Conservation (phyloP, 37 sponge, comb jelly and placozoan genomes). For the Petrosia ficiformis region DNA sequence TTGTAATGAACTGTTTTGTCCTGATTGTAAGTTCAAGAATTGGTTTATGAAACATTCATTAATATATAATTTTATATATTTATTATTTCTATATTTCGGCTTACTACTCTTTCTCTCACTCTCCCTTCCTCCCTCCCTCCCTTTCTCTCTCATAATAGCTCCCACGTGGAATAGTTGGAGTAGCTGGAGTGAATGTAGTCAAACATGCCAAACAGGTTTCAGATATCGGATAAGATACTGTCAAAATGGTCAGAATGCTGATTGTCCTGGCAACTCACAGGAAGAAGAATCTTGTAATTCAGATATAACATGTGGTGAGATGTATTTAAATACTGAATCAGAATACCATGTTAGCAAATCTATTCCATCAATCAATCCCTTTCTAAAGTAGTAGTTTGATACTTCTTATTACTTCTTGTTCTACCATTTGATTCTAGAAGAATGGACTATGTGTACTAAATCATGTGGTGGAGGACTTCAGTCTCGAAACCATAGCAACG, state of each 20-base stretch:
- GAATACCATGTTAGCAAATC: too few relatives aligned
- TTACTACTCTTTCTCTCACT: too few relatives aligned
- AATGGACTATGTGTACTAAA: constrained; percentile 15
- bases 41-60: too few relatives aligned
- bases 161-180: constrained; percentile 44
- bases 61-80: too few relatives aligned
- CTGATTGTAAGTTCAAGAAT: neutral
- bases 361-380: neutral
- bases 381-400: neutral
- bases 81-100: too few relatives aligned
- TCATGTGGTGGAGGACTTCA: constrained; percentile 23
- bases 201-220: constrained; percentile 36
- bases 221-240: constrained; percentile 1
- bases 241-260: constrained; percentile 4
- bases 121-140: too few relatives aligned
- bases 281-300: constrained; percentile 20
- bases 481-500: neutral
- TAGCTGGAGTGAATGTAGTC: constrained; percentile 48
- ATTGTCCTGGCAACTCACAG: neutral
- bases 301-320: too few relatives aligned
- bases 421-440: too few relatives aligned
- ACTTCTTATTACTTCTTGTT: too few relatives aligned
- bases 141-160: too few relatives aligned
- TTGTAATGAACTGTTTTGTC: neutral
- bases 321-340: too few relatives aligned